Conservation (phyloP, 2,113 vertebrate genomes). For the zebrafish (Danio rerio) region GRCz12tu NC_133178.1:39138501-39139000, state of each 20-base stretch:
- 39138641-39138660: slow-evolving; percentile 75
- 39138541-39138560: slow-evolving; percentile 35
- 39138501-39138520: slow-evolving; percentile 66
- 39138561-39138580: not conserved
- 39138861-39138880: slow-evolving; percentile 51
- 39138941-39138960: slow-evolving; percentile 77
- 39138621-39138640: slow-evolving; percentile 76
- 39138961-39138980: slow-evolving; percentile 85
- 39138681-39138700: slow-evolving; percentile 80
- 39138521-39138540: slow-evolving; percentile 77
- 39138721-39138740: slow-evolving; percentile 67
- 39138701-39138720: slow-evolving; percentile 78
- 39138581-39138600: not conserved
- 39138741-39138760: slow-evolving; percentile 62
- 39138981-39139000: slow-evolving; percentile 72
- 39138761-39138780: slow-evolving; percentile 70
- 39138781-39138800: slow-evolving; percentile 75
- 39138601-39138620: slow-evolving; percentile 87
- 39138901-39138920: slow-evolving; percentile 63
- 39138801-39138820: slow-evolving; percentile 70
- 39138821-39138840: slow-evolving; percentile 64
- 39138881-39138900: slow-evolving; percentile 26
- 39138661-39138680: slow-evolving; percentile 87
- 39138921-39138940: slow-evolving; percentile 69
- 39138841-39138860: slow-evolving; percentile 41